Conservation (phyloP, 2,113 vertebrate genomes). For the Petrocephalus microphthalmus region DNA sequence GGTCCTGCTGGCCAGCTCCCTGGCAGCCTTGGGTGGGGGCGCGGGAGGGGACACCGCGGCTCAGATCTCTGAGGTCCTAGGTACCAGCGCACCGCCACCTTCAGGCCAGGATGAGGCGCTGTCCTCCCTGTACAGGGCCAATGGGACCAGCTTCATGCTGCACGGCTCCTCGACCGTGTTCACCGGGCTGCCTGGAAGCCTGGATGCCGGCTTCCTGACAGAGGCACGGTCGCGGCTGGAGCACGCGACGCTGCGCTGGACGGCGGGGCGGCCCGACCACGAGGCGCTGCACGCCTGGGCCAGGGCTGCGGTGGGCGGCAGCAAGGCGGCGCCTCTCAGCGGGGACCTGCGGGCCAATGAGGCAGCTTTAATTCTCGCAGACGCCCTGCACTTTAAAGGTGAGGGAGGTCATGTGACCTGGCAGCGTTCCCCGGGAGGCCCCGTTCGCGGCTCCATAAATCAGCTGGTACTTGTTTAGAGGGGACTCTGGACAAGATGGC, state of each 20-base stretch:
- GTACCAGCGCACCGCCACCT: not conserved
- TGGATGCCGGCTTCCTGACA: constrained; percentile 41
- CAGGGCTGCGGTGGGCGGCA: constrained; percentile 36
- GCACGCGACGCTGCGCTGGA: constrained; percentile 42
- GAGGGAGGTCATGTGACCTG: constrained; percentile 10
- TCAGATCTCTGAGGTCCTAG: constrained; percentile 46
- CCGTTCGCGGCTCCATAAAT: not conserved
- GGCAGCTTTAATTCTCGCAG: constrained; percentile 47
- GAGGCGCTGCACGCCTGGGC: constrained; percentile 48
- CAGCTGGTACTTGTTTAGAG: not conserved
- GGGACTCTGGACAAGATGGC: not conserved
- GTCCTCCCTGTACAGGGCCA: constrained; percentile 27
- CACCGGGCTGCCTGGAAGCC: constrained; percentile 36
- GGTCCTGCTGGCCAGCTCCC: constrained; percentile 46
- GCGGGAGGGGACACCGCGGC: constrained; percentile 42
- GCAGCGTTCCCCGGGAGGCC: not conserved
- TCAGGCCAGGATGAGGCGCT: constrained; percentile 25
- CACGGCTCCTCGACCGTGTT: constrained; percentile 45
- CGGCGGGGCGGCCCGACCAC: constrained; percentile 39
- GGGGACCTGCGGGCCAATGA: constrained; percentile 35
- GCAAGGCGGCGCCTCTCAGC: constrained; percentile 30
- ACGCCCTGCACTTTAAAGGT: constrained; percentile 55
- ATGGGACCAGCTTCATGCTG: constrained; percentile 43
- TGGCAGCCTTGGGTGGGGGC: constrained; percentile 36
- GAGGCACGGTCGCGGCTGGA: constrained; percentile 37